Percentiles rank a stretch among this genome's conserved stretches.
Evolutionary conservation across 2,113 vertebrate genomes (phyloP).

Genomic region (Harpagus bidentatus): DNA sequence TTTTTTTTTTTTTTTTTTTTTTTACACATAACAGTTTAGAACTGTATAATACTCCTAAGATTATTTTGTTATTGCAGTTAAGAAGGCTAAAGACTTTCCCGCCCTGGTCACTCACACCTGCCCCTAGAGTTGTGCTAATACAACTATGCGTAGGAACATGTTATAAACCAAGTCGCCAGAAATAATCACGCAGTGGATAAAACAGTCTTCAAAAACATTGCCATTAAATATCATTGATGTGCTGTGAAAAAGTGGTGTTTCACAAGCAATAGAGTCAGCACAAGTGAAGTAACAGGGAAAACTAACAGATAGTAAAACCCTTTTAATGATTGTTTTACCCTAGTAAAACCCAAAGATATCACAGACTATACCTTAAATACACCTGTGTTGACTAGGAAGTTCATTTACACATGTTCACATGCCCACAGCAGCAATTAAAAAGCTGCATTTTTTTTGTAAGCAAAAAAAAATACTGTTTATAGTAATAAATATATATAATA

Average conservation of each 20-base stretch:
- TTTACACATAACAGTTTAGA: not conserved
- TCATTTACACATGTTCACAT: not conserved
- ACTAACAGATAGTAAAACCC: not conserved
- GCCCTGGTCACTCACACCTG: not conserved
- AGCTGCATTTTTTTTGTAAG: not conserved
- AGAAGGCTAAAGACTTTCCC: not conserved
- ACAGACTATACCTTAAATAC: not conserved
- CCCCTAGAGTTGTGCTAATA: not conserved
- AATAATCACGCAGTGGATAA: not conserved
- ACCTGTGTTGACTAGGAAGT: not conserved
- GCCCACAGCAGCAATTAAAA: not conserved
- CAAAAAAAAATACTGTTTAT: too few species aligned
- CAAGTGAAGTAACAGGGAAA: not conserved
- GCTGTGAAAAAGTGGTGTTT: not conserved
- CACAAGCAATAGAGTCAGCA: not conserved
- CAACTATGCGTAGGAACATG: not conserved
- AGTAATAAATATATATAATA: too few species aligned
- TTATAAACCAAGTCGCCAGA: not conserved
- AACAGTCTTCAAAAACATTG: not conserved
- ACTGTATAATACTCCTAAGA: not conserved
- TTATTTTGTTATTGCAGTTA: not conserved
- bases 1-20: not conserved
- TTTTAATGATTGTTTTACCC: not conserved
- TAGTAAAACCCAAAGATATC: not conserved
- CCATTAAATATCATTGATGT: not conserved